Evolutionary conservation across 2,888 invertebrate genomes (phyloP).

Genomic region (Boloria euphrosyne): DNA sequence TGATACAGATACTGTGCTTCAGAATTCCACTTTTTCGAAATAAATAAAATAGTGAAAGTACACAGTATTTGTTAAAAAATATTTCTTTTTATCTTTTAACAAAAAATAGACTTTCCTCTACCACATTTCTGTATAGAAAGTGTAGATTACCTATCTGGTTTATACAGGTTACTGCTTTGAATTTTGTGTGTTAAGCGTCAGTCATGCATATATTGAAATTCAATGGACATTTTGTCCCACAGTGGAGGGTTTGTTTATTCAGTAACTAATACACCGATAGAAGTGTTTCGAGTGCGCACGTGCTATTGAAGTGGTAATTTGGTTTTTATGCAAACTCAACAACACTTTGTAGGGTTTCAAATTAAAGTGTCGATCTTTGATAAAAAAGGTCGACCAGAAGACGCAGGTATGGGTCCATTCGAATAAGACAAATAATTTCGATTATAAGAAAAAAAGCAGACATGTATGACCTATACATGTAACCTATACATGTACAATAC

Average conservation of each 20-base stretch:
- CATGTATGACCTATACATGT: too few relatives aligned
- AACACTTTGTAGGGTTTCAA: conserved; percentile 44
- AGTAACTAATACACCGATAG: conserved; percentile 25
- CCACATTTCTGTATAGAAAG: background rate
- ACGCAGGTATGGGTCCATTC: too few relatives aligned
- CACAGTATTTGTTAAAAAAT: too few relatives aligned
- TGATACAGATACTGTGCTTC: too few relatives aligned
- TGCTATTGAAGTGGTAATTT: conserved; percentile 68
- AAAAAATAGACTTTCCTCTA: background rate
- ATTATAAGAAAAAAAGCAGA: too few relatives aligned
- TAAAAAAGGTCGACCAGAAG: too few relatives aligned
- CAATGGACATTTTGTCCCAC: conserved; percentile 19
- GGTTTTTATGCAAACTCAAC: conserved; percentile 52
- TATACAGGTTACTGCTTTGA: background rate
- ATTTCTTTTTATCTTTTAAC: too few relatives aligned
- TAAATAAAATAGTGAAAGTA: too few relatives aligned
- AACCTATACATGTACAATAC: too few relatives aligned
- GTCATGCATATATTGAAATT: conserved; percentile 19
- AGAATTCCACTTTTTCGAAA: too few relatives aligned
- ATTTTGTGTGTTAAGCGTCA: conserved; percentile 6
- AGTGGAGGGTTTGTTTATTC: conserved; percentile 24
- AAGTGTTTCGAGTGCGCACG: conserved; percentile 38
- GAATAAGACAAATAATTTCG: too few relatives aligned
- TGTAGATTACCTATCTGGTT: background rate
- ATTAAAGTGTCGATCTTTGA: conserved; percentile 17